A percentile compares a stretch with the other conserved stretches of the same genome.
Evolutionary conservation across 2,888 invertebrate genomes (phyloP).

Genomic region (Andrena haemorrhoa): DNA sequence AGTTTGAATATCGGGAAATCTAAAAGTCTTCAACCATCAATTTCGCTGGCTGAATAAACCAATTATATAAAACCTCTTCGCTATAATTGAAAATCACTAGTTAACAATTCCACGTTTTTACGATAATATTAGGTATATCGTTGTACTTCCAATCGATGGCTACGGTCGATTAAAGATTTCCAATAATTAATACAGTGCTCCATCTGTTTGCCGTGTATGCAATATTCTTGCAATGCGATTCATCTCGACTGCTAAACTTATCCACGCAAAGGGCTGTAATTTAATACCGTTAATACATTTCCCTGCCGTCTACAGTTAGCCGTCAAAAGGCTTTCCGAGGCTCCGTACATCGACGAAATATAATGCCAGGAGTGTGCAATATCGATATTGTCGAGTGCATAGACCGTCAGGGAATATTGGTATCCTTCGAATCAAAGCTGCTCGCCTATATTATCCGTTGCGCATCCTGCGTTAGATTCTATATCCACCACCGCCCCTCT

Average conservation of each 20-base stretch:
- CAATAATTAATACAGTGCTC: conserved; percentile 26
- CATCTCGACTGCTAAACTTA: neutral
- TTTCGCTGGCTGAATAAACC: no score
- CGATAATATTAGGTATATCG: no score
- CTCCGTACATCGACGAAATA: conserved; percentile 25
- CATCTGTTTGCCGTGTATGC: neutral
- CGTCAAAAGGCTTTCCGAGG: conserved; percentile 4
- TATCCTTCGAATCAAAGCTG: conserved; percentile 61
- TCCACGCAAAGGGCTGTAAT: neutral
- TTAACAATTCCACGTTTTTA: no score
- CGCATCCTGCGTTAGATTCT: conserved; percentile 28
- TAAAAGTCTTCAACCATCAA: no score
- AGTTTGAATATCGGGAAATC: no score
- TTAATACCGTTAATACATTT: conserved; percentile 37
- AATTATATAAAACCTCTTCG: no score
- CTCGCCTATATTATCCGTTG: conserved; percentile 56
- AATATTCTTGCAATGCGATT: neutral
- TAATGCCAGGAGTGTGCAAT: conserved; percentile 62
- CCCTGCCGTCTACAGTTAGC: neutral
- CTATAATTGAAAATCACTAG: no score
- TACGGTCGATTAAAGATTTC: neutral
- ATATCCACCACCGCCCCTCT: conserved; percentile 6
- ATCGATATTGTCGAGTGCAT: conserved; percentile 60
- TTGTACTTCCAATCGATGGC: no score
- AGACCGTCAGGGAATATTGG: conserved; percentile 47